Percentiles rank a stretch among this genome's conserved stretches.
Evolutionary conservation across 2,113 vertebrate genomes (phyloP).

Genomic region (Leucopsar rothschildi): DNA sequence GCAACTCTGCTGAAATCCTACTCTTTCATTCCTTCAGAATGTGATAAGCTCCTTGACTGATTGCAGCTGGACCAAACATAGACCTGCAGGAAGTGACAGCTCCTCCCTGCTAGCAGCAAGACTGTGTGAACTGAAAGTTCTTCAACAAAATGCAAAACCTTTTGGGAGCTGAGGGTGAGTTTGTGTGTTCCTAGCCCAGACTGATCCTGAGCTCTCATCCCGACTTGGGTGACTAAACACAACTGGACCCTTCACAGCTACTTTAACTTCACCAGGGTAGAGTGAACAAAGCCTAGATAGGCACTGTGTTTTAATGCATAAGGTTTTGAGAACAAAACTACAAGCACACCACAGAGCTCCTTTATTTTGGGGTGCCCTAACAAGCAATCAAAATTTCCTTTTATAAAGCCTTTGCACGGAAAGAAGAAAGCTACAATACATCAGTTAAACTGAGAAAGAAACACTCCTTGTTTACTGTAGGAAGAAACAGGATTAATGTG

Average conservation of each 20-base stretch:
- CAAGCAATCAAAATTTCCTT: not conserved
- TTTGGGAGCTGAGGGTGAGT: not conserved
- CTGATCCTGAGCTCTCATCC: not conserved
- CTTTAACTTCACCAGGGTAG: not conserved
- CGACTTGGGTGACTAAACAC: not conserved
- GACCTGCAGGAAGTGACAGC: not conserved
- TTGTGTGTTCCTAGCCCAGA: not conserved
- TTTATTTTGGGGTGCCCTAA: not conserved
- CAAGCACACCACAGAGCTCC: not conserved
- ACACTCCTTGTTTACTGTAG: not conserved
- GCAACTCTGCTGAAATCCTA: not conserved
- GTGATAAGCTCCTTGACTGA: rapidly evolving
- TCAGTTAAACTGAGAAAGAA: not conserved
- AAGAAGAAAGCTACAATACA: not conserved
- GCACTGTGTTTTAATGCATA: not conserved
- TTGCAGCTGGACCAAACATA: not conserved
- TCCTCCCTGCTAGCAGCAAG: not conserved
- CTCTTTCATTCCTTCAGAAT: not conserved
- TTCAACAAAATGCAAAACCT: not conserved
- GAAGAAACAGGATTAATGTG: not conserved
- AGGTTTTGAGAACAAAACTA: not conserved
- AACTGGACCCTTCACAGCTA: not conserved
- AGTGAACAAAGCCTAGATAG: not conserved
- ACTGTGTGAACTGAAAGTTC: not conserved
- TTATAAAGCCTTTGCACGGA: not conserved